phyloP scores from a whole-genome alignment of 1,140 invertebrate species.

The Ceratoteleas bidentatus region DNA sequence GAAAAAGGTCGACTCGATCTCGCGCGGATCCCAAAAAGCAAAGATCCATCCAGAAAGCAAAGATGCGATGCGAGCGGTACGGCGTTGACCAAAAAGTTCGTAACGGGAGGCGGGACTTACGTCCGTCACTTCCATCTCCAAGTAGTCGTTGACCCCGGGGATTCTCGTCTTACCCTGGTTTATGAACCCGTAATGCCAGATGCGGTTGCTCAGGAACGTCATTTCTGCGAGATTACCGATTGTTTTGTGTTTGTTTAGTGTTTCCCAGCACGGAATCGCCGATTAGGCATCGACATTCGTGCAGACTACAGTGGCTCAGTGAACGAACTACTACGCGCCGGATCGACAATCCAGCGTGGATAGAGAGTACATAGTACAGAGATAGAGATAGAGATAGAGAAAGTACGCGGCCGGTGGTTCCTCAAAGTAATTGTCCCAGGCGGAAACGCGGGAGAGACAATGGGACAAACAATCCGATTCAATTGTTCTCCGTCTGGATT shows the following conservation, averaged over 20 bases:
- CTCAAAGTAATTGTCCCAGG: conserved; percentile 29
- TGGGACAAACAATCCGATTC: no score
- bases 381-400: conserved; percentile 22
- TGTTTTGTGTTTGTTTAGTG: conserved; percentile 18
- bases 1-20: no score
- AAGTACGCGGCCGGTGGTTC: conserved; percentile 17
- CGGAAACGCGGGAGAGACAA: background rate
- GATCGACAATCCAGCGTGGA: conserved; percentile 29
- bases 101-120: conserved; percentile 86
- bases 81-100: conserved; percentile 32
- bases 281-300: conserved; percentile 42
- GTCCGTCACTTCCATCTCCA: conserved; percentile 95
- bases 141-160: conserved; percentile 95
- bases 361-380: conserved; percentile 36
- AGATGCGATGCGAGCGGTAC: background rate
- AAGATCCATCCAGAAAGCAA: background rate
- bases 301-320: conserved; percentile 54
- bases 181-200: conserved; percentile 92
- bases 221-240: conserved; percentile 84
- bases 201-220: conserved; percentile 91
- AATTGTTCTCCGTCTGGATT: background rate
- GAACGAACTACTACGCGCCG: conserved; percentile 54
- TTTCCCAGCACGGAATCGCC: conserved; percentile 26
- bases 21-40: background rate
- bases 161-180: conserved; percentile 95